Conservation (phyloP, 2,113 vertebrate species). For the Castor canadensis region DNA sequence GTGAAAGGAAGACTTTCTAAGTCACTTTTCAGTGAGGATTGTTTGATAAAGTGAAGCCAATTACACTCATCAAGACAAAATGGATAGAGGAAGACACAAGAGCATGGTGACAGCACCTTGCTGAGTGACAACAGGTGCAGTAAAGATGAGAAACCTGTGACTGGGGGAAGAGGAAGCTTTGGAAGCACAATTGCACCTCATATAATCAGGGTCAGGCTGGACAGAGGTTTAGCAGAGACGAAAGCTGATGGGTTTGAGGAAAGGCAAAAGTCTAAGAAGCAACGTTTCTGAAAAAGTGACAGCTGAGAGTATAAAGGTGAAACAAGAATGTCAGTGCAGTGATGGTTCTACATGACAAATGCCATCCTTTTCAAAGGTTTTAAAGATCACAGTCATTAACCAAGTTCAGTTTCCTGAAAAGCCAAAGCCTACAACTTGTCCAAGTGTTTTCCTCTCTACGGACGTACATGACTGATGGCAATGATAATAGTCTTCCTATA, state of each 20-base stretch:
- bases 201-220: fast-evolving
- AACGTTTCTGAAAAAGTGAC: neutral
- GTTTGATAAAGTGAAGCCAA: neutral
- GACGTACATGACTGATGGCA: neutral
- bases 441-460: neutral
- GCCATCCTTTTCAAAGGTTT: neutral
- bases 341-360: neutral
- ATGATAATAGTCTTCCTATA: neutral
- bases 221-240: neutral
- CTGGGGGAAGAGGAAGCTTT: neutral
- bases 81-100: neutral
- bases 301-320: neutral
- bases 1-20: neutral
- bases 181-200: fast-evolving
- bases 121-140: neutral
- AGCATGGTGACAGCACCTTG: fast-evolving
- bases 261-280: neutral
- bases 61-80: neutral
- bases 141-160: neutral
- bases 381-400: conserved; percentile 17
- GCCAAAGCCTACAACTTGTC: neutral
- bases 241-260: neutral
- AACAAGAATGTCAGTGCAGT: neutral
- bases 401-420: conserved; percentile 15
- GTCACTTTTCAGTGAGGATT: neutral